Evolutionary conservation across 2,888 invertebrate species (phyloP).

Genomic region (Arrhopalites spinosus): DNA sequence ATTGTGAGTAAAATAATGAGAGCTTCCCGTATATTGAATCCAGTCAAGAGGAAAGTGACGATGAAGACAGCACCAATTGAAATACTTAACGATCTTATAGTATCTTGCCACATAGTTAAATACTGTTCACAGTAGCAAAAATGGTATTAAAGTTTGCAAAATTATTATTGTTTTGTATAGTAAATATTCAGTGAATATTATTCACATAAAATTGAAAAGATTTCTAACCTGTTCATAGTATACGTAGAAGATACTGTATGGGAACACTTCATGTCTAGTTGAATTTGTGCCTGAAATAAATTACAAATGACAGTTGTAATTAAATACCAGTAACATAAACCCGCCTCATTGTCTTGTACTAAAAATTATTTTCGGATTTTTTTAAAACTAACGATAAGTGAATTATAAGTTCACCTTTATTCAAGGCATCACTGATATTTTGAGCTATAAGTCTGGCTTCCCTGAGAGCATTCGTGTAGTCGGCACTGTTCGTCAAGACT

Average conservation of each 20-base stretch:
- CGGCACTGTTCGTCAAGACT: constrained; percentile 75
- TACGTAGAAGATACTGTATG: constrained; percentile 55
- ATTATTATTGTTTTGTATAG: too few relatives aligned
- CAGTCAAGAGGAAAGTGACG: constrained; percentile 90
- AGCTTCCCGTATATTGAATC: constrained; percentile 81
- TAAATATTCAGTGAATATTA: too few relatives aligned
- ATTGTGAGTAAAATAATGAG: constrained; percentile 75
- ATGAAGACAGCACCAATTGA: constrained; percentile 90
- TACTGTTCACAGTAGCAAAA: constrained; percentile 68
- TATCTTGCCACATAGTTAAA: constrained; percentile 82
- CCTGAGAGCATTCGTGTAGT: constrained; percentile 81
- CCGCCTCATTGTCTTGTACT: too few relatives aligned
- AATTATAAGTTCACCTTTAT: constrained; percentile 60
- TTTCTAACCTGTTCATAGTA: constrained; percentile 63
- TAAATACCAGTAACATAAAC: background rate
- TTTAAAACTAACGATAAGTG: background rate
- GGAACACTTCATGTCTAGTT: constrained; percentile 53
- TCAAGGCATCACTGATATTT: constrained; percentile 75
- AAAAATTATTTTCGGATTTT: too few relatives aligned
- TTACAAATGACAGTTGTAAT: background rate
- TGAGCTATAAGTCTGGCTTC: constrained; percentile 75
- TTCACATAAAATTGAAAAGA: too few relatives aligned
- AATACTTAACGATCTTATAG: constrained; percentile 81
- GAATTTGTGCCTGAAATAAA: constrained; percentile 49
- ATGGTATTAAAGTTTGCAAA: too few relatives aligned